Base-by-base conservation (phyloP, 2,888 invertebrate genomes). In the Eueremaeus valkanovi region DNA sequence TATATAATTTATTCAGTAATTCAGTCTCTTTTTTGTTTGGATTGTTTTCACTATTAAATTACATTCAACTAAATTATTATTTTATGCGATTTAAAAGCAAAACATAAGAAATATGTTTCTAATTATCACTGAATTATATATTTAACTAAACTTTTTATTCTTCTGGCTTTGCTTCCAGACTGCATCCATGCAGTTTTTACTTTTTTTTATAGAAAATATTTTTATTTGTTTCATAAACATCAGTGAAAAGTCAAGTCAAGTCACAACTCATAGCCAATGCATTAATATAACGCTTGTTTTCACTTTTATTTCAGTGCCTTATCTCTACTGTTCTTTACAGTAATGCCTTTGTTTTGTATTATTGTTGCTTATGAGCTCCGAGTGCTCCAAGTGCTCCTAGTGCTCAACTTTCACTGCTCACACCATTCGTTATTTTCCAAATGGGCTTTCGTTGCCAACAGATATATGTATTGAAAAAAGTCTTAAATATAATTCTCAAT, bases 351-450 rank as follows among this genome's bases (percentile, higher is more conserved):
- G 16, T 16, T 36, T 8, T 36, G 11, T 36, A 36, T 11, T 36
- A 36, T 36, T 11, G 36, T 11, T 18, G 45, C 45, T 11, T 45
- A 6, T 45, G 45, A 16, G 45, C 45, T 45, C 45, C 45, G 18
- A 45, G 45, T 45, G 45, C 45, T 45, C 45, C 9, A 45, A 45
- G 2, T 45, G 9, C 13, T 55, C 3, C 13, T 55, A 21, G 55
- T 27, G 2, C n/a, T n/a, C n/a, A n/a, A n/a, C n/a, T 55, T 55
- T 55, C 24, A 55, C 21, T n/a, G 24, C 18, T 55, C 55, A 55
- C 55, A 55, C 55, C 55, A 55, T 55, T 27, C 3, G 55, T 55
- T 55, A 55, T 55, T 21, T 55, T 9, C 55, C 21, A 55, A 55
- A 55, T 55, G 55, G n/a, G n/a, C 8, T 24, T 55, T 21, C 1